A percentile compares a stretch with the other conserved stretches of the same genome.
These are phyloP conservation scores for Oophaga pumilio DNA, from an alignment of 2,113 vertebrate genomes.

Conservation along the genomic window DNA sequence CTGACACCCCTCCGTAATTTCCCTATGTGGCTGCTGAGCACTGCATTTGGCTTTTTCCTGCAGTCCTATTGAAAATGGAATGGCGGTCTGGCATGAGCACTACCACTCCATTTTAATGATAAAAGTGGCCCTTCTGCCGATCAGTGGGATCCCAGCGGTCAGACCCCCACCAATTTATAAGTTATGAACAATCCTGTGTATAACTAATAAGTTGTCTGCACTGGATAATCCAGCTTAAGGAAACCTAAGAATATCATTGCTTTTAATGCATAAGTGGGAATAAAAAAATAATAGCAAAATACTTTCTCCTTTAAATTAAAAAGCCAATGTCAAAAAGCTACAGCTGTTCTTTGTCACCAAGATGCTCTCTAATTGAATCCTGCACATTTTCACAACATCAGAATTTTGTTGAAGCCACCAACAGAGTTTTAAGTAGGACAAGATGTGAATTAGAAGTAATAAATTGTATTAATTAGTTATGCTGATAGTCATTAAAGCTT, in stretches of 20 bases:
- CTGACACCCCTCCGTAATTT: too few species aligned
- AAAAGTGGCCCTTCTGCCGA: too few species aligned
- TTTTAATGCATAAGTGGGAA: constrained; percentile 60
- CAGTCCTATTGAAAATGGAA: too few species aligned
- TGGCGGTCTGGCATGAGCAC: too few species aligned
- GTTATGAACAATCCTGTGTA: too few species aligned
- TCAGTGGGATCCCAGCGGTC: too few species aligned
- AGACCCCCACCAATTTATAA: too few species aligned
- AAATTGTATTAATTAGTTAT: background rate
- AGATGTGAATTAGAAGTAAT: constrained; percentile 22
- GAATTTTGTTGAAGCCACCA: constrained; percentile 32
- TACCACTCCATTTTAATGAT: too few species aligned
- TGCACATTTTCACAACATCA: constrained; percentile 44
- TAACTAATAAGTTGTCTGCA: too few species aligned
- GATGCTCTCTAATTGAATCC: constrained; percentile 39
- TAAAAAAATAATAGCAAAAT: constrained; percentile 57
- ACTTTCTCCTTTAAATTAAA: constrained; percentile 62
- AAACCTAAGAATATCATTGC: constrained; percentile 64
- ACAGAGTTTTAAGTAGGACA: constrained; percentile 19
- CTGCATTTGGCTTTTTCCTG: too few species aligned
- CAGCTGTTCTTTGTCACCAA: constrained; percentile 62
- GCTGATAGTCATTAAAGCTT: background rate
- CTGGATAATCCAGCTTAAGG: constrained; percentile 34
- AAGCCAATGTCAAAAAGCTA: constrained; percentile 65
- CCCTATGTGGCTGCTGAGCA: too few species aligned